These are phyloP conservation scores for Micrasema minimum DNA, from an alignment of 1,140 invertebrate genomes.

Conservation along the genomic window DNA sequence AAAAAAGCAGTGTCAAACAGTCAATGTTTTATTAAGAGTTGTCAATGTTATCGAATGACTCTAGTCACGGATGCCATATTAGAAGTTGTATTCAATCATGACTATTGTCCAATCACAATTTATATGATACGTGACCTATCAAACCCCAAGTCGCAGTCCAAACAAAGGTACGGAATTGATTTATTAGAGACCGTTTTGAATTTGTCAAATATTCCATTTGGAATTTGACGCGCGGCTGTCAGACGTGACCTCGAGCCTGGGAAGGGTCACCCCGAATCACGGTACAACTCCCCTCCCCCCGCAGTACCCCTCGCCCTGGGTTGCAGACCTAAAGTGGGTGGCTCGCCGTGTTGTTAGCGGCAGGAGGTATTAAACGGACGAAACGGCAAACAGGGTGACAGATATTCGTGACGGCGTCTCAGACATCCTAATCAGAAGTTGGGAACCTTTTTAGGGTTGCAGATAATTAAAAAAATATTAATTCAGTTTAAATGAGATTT, in stretches of 20 bases:
- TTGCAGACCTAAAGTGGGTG: neutral
- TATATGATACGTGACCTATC: conserved; percentile 28
- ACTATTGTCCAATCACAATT: conserved; percentile 16
- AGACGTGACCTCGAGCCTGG: conserved; percentile 30
- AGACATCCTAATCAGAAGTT: conserved; percentile 1
- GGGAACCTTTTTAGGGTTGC: too few relatives aligned
- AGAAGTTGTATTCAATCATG: conserved; percentile 11
- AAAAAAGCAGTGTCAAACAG: too few relatives aligned
- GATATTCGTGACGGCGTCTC: conserved; percentile 34
- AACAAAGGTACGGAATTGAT: conserved; percentile 1
- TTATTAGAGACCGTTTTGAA: conserved; percentile 32
- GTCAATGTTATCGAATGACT: too few relatives aligned
- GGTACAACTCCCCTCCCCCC: neutral
- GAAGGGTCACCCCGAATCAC: conserved; percentile 11
- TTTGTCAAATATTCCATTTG: conserved; percentile 32
- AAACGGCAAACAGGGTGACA: conserved; percentile 33
- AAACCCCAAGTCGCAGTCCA: neutral
- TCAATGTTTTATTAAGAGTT: too few relatives aligned
- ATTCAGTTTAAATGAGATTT: too few relatives aligned
- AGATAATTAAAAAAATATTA: too few relatives aligned
- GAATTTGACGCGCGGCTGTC: conserved; percentile 23
- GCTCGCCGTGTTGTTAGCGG: conserved; percentile 25
- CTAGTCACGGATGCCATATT: conserved; percentile 5
- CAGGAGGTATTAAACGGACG: conserved; percentile 32
- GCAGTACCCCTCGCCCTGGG: neutral